phyloP scores from a whole-genome alignment of 2,113 vertebrate species.

The Promerops cafer region DNA sequence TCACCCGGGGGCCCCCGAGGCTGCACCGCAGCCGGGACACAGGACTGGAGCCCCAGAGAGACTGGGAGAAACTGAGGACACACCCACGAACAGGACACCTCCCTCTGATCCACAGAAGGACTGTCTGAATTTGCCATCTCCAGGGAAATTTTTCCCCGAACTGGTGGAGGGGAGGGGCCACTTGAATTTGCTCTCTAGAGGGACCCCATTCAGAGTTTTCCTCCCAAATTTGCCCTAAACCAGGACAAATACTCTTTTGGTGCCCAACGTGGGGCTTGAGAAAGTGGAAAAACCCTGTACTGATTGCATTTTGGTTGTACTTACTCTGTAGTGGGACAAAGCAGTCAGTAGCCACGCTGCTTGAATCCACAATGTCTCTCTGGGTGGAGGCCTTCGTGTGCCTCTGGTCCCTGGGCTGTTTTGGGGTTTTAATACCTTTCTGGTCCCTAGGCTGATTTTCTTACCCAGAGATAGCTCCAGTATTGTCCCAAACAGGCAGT shows the following conservation, averaged over 20 bases:
- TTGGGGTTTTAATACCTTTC: not conserved
- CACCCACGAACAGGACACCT: not conserved
- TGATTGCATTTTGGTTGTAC: not conserved
- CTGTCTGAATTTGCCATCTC: not conserved
- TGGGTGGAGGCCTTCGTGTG: not conserved
- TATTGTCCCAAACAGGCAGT: accelerated
- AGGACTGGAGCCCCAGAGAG: not conserved
- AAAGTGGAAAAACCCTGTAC: not conserved
- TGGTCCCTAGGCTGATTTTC: not conserved
- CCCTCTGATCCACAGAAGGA: too few relatives aligned
- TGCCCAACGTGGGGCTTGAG: not conserved
- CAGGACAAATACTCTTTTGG: not conserved
- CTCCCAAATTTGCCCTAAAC: not conserved
- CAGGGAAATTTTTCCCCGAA: not conserved
- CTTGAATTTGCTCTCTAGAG: not conserved
- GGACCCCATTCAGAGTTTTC: not conserved
- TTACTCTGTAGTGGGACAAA: not conserved
- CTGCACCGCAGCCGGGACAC: not conserved
- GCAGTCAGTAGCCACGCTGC: not conserved
- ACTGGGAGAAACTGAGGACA: not conserved
- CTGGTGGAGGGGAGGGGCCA: accelerated
- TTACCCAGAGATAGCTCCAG: not conserved
- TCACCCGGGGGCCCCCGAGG: too few relatives aligned
- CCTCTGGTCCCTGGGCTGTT: not conserved
- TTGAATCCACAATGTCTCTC: not conserved